Evolutionary conservation across 2,113 vertebrate genomes (phyloP).

Genomic region (Xenopus borealis): DNA sequence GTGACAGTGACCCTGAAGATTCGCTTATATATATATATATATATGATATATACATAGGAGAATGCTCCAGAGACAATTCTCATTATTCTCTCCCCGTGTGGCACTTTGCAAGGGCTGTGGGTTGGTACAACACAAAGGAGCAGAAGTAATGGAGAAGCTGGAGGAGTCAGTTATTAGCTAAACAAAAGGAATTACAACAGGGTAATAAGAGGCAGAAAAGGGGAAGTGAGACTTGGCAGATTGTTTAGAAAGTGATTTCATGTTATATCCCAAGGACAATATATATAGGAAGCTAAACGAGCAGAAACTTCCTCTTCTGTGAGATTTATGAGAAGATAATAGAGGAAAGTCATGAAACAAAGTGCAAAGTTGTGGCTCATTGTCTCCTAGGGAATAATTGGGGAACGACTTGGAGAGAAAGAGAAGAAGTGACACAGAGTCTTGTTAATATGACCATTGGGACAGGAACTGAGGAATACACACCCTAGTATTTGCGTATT

Average conservation of each 20-base stretch:
- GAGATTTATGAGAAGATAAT: constrained; percentile 49
- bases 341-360: constrained; percentile 49
- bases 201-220: constrained; percentile 52
- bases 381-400: neutral
- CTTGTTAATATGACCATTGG: too few species aligned
- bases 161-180: constrained; percentile 51
- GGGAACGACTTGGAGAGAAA: constrained; percentile 13
- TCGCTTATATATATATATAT: too few species aligned
- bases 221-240: constrained; percentile 23
- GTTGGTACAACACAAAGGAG: constrained; percentile 49
- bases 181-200: constrained; percentile 52
- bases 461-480: too few species aligned
- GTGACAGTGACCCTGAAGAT: too few species aligned
- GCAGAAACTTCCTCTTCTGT: constrained; percentile 54
- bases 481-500: too few species aligned
- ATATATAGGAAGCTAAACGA: constrained; percentile 55
- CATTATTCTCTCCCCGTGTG: too few species aligned
- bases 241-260: constrained; percentile 43
- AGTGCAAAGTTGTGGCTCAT: neutral
- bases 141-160: constrained; percentile 48
- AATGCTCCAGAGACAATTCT: too few species aligned
- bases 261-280: constrained; percentile 60
- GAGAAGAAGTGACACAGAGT: neutral
- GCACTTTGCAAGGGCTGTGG: neutral
- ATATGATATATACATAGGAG: too few species aligned